A percentile compares a stretch with the other conserved stretches of the same genome.
These are phyloP conservation scores for Lemur catta DNA, from an alignment of 2,797 vertebrate genomes.

Conservation along the genomic window DNA sequence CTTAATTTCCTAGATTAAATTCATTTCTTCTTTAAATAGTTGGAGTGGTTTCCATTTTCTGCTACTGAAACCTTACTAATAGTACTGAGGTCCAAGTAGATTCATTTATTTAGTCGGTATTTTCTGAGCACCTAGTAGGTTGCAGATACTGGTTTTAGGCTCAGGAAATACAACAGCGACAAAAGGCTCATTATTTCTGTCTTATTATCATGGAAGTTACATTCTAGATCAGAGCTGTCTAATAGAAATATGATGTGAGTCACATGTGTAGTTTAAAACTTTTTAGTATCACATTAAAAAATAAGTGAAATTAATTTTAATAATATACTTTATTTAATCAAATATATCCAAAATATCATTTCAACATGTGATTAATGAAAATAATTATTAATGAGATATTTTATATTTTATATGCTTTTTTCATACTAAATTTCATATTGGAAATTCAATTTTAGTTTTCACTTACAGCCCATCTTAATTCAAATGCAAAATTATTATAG, in stretches of 20 bases:
- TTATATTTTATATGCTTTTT: background rate
- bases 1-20: background rate
- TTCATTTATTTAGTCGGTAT: background rate
- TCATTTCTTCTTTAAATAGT: background rate
- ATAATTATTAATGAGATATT: background rate
- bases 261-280: background rate
- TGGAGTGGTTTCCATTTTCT: background rate
- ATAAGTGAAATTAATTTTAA: background rate
- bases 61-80: background rate
- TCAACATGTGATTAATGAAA: background rate
- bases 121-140: background rate
- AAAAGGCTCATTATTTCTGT: background rate
- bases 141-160: background rate
- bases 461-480: background rate
- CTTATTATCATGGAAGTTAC: background rate
- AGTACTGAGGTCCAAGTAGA: background rate
- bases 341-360: background rate
- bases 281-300: background rate
- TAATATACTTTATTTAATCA: background rate
- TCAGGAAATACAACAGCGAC: background rate
- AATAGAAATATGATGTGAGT: background rate
- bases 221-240: background rate
- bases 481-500: background rate
- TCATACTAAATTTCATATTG: background rate
- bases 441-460: constrained; percentile 26